Conservation (phyloP, 2,888 invertebrate genomes). For the Pollenia griseotomentosa region DNA sequence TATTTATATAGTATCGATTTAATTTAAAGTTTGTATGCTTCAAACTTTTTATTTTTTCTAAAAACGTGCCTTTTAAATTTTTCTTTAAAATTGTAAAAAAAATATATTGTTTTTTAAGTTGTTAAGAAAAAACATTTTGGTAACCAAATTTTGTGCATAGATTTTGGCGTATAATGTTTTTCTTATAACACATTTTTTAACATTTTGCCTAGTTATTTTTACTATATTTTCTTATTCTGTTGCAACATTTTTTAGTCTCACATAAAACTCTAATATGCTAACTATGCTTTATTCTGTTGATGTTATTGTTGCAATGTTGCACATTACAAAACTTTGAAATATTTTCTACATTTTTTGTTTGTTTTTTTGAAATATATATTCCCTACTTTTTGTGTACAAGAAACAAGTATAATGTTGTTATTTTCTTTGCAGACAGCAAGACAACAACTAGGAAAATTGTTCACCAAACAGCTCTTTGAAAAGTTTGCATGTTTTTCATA, state of each 20-base stretch:
- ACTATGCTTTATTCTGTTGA: slow-evolving; percentile 58
- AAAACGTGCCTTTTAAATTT: too few species aligned
- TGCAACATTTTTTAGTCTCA: slow-evolving; percentile 39
- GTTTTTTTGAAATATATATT: slow-evolving; percentile 28
- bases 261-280: slow-evolving; percentile 64
- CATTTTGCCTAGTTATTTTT: slow-evolving; percentile 38
- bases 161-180: background rate
- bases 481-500: slow-evolving; percentile 83
- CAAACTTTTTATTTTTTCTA: too few species aligned
- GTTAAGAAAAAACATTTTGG: background rate
- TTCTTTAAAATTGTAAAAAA: background rate
- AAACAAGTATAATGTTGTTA: slow-evolving; percentile 18
- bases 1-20: too few species aligned
- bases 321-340: slow-evolving; percentile 74
- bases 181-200: slow-evolving; percentile 16
- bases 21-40: too few species aligned
- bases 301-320: slow-evolving; percentile 73
- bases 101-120: too few species aligned
- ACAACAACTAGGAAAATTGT: slow-evolving; percentile 55
- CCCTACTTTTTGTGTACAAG: slow-evolving; percentile 23
- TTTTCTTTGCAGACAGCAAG: slow-evolving; percentile 58
- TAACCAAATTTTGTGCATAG: background rate
- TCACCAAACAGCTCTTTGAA: slow-evolving; percentile 74
- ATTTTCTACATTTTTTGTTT: slow-evolving; percentile 59
- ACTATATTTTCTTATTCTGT: slow-evolving; percentile 14